Evolutionary conservation across 23 tunicate species (phyloP).

Genomic region (Halocynthia aurantium): DNA sequence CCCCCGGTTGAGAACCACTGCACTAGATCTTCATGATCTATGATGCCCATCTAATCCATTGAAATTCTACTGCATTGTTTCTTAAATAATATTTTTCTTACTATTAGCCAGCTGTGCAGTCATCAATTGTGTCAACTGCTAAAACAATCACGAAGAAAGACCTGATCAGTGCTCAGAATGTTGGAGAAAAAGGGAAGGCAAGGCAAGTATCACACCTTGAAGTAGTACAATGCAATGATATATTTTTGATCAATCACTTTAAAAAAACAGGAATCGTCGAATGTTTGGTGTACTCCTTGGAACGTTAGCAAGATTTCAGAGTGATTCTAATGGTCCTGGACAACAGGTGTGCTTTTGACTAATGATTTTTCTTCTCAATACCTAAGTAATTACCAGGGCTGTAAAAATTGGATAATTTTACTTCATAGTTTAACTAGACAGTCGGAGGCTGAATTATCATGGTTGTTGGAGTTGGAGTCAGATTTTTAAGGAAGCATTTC

Average conservation of each 20-base stretch:
- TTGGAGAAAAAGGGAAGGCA: constrained; percentile 91
- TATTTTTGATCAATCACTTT: not conserved
- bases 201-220: constrained; percentile 26
- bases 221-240: not conserved
- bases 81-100: too few relatives aligned
- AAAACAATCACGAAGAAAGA: constrained; percentile 56
- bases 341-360: not conserved
- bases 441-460: too few relatives aligned
- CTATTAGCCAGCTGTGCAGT: constrained; percentile 74
- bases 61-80: too few relatives aligned
- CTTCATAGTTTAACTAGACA: too few relatives aligned
- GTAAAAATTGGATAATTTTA: too few relatives aligned
- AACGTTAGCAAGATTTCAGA: constrained; percentile 65
- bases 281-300: constrained; percentile 90
- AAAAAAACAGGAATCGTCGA: constrained; percentile 59
- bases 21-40: too few relatives aligned
- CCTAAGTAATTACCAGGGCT: too few relatives aligned
- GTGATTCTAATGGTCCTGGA: constrained; percentile 16
- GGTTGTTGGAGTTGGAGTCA: too few relatives aligned
- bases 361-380: too few relatives aligned
- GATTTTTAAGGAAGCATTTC: too few relatives aligned
- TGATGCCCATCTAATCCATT: too few relatives aligned
- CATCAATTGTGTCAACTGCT: constrained; percentile 89
- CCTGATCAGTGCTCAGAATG: constrained; percentile 76
- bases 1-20: too few relatives aligned